Base-by-base conservation (phyloP, 2,888 invertebrate genomes). In the Mylabris sibirica region DNA sequence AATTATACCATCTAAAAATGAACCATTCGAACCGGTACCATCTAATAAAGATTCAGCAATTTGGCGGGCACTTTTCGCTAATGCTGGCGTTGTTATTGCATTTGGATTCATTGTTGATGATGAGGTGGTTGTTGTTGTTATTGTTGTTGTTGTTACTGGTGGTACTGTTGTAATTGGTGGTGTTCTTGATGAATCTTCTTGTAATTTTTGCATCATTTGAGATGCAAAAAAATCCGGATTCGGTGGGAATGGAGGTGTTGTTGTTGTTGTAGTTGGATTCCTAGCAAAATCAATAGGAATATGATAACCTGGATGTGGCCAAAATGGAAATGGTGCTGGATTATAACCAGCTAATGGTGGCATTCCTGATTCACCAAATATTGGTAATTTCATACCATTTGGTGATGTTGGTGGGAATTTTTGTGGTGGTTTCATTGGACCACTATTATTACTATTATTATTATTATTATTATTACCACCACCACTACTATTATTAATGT, bases 1-100 rank as follows among this genome's bases (percentile, higher is more conserved):
- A 76, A 95, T 95, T 78, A 95, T 93, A 64, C 93, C 94, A 81
- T 95, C 94, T 64, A 94, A 87, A 83, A 94, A 93, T 79, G 90
- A 87, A n/a, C 93, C 93, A 74, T 93, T 93, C 74, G 92, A 90
- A 4, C 87, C 88, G 59, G 88, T 85, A 20, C 87, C 88, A 82
- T 92, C 88, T 87, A 93, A 88, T 63, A 91, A 83, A 64, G 88
- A 89, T 78, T 91, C 91, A 35, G 90, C 88, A 74, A 90, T 86
- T 75, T 91, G 91, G 61, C 90, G 84, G 62, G 86, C 86, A 75
- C 84, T 84, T 72, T 86, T 85, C 4, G 86, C 82, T 38, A 85
- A 74, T 78, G 75, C 83, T 76, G 75, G 84, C 53, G 77, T 71
- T 22, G 75, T 41, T 57, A 77, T 71, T 22, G 75, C 68, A 41